Conservation (phyloP, 1,140 invertebrate species). For the Temnothorax nylanderi region DNA sequence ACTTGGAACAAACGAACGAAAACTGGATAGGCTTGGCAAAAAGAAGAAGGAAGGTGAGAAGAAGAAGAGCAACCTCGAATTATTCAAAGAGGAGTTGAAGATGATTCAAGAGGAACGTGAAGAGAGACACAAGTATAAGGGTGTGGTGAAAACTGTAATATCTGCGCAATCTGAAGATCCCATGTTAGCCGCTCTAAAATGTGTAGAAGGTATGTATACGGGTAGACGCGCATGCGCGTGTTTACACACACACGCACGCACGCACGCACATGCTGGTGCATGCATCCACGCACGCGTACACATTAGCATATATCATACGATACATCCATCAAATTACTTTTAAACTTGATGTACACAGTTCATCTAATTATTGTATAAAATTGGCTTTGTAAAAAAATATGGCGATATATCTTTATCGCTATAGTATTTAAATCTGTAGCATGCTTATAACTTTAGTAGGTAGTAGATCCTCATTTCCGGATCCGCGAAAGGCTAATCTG, state of each 20-base stretch:
- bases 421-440: constrained; percentile 35
- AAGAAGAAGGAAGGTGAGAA: constrained; percentile 95
- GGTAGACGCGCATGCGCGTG: too few species aligned
- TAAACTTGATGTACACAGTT: too few species aligned
- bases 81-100: constrained; percentile 98
- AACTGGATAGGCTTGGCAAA: constrained; percentile 89
- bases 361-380: too few species aligned
- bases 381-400: not conserved
- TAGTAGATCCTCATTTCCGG: constrained; percentile 73
- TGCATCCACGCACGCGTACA: too few species aligned
- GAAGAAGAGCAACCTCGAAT: constrained; percentile 98
- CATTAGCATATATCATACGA: too few species aligned
- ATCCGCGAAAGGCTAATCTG: constrained; percentile 79
- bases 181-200: constrained; percentile 84
- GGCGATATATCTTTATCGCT: not conserved
- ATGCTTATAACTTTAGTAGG: constrained; percentile 66
- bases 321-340: too few species aligned
- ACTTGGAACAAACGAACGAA: constrained; percentile 87
- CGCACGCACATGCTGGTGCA: too few species aligned
- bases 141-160: constrained; percentile 86
- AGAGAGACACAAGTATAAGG: constrained; percentile 96
- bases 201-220: constrained; percentile 80
- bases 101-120: constrained; percentile 98
- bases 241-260: too few species aligned
- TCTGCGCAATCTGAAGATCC: constrained; percentile 81